These are phyloP conservation scores for Drosophila littoralis DNA, from an alignment of 1,140 invertebrate species.

Conservation along the genomic window DNA sequence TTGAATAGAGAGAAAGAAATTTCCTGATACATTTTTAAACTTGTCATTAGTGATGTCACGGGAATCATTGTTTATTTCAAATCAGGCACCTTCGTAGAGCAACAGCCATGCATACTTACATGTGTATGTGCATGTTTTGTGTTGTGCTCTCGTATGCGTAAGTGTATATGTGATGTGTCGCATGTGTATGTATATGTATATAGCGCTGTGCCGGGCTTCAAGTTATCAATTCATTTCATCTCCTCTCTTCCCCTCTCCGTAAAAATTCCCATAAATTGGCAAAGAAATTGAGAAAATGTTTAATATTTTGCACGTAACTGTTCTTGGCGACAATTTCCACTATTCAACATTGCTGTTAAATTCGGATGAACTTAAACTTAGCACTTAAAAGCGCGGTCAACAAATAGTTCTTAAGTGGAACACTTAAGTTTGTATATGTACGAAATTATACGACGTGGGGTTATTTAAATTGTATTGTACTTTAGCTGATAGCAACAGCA, in stretches of 20 bases:
- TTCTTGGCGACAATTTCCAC: too few species aligned
- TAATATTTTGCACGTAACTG: too few species aligned
- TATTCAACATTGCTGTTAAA: neutral
- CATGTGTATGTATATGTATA: neutral
- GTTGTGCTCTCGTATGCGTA: neutral
- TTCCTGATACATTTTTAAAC: too few species aligned
- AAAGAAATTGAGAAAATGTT: neutral
- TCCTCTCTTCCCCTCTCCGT: neutral
- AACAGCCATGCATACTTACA: too few species aligned
- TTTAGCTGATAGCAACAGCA: slow-evolving; percentile 1
- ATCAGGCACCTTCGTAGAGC: neutral
- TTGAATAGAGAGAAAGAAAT: too few species aligned
- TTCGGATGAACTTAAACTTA: neutral
- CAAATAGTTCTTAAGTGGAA: slow-evolving; percentile 1
- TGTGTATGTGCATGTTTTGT: too few species aligned
- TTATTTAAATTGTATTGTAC: neutral
- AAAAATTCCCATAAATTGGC: neutral
- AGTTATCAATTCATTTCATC: neutral
- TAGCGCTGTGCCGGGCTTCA: neutral
- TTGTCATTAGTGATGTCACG: neutral
- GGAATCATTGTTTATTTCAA: neutral
- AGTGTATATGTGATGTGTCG: neutral
- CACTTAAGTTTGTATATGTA: neutral
- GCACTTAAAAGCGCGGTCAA: neutral
- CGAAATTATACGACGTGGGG: neutral